Evolutionary conservation across 2,797 vertebrate genomes (phyloP).

Genomic region (Rhabdomys pumilio): DNA sequence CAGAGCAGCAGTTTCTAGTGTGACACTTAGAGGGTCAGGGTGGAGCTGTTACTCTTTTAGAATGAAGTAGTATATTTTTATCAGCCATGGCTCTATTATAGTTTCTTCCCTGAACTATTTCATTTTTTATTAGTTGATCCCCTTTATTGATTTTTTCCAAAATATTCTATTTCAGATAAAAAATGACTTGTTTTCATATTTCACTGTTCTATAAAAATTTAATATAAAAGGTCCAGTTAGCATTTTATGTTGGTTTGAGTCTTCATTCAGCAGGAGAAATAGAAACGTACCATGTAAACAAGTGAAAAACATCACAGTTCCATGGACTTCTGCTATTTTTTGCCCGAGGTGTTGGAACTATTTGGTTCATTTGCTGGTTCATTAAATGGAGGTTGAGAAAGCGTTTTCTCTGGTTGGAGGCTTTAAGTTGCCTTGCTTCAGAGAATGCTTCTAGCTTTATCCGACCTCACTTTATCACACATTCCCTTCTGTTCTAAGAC

Average conservation of each 20-base stretch:
- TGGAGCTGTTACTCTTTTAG: not conserved
- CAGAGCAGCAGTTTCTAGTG: not conserved
- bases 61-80: not conserved
- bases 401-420: not conserved
- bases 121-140: constrained; percentile 24
- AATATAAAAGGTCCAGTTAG: not conserved
- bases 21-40: not conserved
- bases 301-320: not conserved
- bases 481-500: not conserved
- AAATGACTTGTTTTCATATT: not conserved
- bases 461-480: not conserved
- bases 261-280: not conserved
- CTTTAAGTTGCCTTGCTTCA: not conserved
- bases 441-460: not conserved
- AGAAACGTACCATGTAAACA: not conserved
- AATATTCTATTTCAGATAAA: not conserved
- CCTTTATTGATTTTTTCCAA: constrained; percentile 31
- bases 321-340: fast-evolving
- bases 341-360: not conserved
- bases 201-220: not conserved
- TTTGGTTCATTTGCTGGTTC: not conserved
- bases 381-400: not conserved
- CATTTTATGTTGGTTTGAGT: not conserved
- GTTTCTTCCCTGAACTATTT: not conserved
- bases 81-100: not conserved